A percentile compares a stretch with the other conserved stretches of the same genome.
Evolutionary conservation across 1,140 invertebrate genomes (phyloP).

Genomic region (Neodiprion fabricii): DNA sequence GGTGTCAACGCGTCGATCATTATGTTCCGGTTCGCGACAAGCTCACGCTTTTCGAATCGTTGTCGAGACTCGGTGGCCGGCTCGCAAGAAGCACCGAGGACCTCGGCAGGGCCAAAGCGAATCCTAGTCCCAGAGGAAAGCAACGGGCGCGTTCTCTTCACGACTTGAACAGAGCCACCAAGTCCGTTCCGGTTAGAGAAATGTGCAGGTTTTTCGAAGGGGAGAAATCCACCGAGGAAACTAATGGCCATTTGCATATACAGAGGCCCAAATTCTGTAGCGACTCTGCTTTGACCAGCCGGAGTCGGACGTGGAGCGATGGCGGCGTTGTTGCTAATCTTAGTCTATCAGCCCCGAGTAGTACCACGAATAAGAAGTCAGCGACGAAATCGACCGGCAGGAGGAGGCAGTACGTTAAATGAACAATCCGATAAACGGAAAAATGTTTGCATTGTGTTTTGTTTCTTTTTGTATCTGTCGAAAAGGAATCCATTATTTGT

Average conservation of each 20-base stretch:
- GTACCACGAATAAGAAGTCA: conserved; percentile 30
- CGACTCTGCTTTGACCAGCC: conserved; percentile 32
- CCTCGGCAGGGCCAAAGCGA: conserved; percentile 49
- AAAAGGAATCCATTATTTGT: too few species aligned
- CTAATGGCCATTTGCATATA: conserved; percentile 17
- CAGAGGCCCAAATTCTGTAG: conserved; percentile 20
- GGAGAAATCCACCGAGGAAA: conserved; percentile 27
- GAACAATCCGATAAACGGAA: background rate
- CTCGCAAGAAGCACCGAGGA: conserved; percentile 61
- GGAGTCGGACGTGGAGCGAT: conserved; percentile 24
- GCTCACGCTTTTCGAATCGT: conserved; percentile 66
- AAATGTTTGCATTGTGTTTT: too few species aligned
- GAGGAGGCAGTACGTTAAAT: conserved; percentile 44
- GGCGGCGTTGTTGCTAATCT: background rate
- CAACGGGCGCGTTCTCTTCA: conserved; percentile 67
- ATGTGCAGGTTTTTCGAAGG: conserved; percentile 69
- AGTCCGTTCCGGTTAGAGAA: conserved; percentile 60
- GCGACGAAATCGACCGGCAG: conserved; percentile 37
- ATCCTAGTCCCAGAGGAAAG: conserved; percentile 48
- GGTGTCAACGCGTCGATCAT: conserved; percentile 66
- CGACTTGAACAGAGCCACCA: conserved; percentile 61
- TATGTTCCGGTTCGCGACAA: conserved; percentile 70
- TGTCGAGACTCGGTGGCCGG: conserved; percentile 62
- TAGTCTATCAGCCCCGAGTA: background rate
- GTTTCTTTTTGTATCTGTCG: too few species aligned